A percentile compares a stretch with the other conserved stretches of the same genome.
Conservation (phyloP, 1,140 invertebrate species). For the Scaptodrosophila lebanonensis region DNA sequence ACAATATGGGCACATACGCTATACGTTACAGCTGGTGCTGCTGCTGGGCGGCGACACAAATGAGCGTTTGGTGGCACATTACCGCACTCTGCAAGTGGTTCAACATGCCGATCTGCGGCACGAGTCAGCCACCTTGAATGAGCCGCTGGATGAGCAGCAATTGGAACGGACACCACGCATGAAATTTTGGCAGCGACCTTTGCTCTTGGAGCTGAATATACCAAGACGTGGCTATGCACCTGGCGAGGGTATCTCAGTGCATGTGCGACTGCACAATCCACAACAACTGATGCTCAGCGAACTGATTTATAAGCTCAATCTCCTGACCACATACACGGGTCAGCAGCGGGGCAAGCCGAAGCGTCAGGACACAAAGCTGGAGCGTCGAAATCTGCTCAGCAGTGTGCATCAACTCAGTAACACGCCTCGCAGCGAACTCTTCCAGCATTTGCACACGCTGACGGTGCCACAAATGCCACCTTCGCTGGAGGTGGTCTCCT, state of each 20-base stretch:
- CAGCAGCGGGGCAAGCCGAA: conserved; percentile 35
- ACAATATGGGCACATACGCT: conserved; percentile 82
- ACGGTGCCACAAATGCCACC: conserved; percentile 83
- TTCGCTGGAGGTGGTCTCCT: conserved; percentile 81
- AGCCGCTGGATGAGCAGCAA: conserved; percentile 15
- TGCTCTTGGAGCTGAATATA: conserved; percentile 52
- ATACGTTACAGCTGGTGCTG: conserved; percentile 82
- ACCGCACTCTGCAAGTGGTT: conserved; percentile 83
- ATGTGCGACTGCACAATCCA: conserved; percentile 50
- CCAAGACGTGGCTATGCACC: conserved; percentile 54
- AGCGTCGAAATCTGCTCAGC: conserved; percentile 77
- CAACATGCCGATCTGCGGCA: conserved; percentile 79
- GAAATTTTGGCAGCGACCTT: conserved; percentile 54
- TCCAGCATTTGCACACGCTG: conserved; percentile 76
- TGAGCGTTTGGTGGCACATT: conserved; percentile 81
- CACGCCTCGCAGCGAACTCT: conserved; percentile 76
- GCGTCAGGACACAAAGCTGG: conserved; percentile 61
- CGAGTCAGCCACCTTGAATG: conserved; percentile 55
- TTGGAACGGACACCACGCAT: conserved; percentile 34
- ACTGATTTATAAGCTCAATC: conserved; percentile 78
- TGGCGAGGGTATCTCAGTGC: conserved; percentile 52
- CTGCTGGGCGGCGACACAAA: conserved; percentile 81
- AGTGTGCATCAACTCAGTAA: conserved; percentile 78
- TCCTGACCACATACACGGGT: conserved; percentile 41
- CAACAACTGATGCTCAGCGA: conserved; percentile 76